Conservation (phyloP, 2,797 vertebrate genomes). For the Microctenopoma steveboyesi region DNA sequence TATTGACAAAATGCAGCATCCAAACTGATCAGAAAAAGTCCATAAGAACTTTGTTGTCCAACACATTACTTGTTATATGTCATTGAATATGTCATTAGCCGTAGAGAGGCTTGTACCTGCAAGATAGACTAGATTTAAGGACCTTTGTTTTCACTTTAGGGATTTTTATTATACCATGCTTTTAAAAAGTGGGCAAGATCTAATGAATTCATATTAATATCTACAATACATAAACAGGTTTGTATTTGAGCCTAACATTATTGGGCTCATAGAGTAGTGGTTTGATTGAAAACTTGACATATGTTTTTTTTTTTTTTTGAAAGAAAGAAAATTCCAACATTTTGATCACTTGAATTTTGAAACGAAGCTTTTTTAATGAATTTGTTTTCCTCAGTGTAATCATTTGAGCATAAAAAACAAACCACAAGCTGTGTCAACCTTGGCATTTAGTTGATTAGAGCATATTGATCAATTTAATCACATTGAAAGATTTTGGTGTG, state of each 20-base stretch:
- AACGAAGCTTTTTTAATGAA: conserved; percentile 8
- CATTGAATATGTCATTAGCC: conserved; percentile 80
- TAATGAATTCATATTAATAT: not conserved
- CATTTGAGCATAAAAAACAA: conserved; percentile 28
- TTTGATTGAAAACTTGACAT: conserved; percentile 9
- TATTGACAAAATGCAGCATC: conserved; percentile 4
- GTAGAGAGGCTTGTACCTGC: conserved; percentile 41
- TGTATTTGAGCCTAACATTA: conserved; percentile 4
- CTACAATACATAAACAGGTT: not conserved
- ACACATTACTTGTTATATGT: conserved; percentile 59
- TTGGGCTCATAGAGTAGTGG: not conserved
- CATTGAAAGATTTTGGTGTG: conserved; percentile 6
- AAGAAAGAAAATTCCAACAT: not conserved
- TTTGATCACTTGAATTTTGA: conserved; percentile 3
- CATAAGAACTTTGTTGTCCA: conserved; percentile 35
- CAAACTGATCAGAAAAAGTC: conserved; percentile 22
- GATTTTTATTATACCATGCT: not conserved
- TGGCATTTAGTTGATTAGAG: conserved; percentile 23
- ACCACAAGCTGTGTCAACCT: conserved; percentile 18
- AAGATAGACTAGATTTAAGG: conserved; percentile 28
- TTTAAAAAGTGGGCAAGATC: not conserved
- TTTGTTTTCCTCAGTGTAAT: conserved; percentile 20
- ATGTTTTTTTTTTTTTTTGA: conserved; percentile 1
- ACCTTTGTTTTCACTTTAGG: conserved; percentile 3
- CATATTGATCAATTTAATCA: conserved; percentile 8